A percentile compares a stretch with the other conserved stretches of the same genome.
Conservation (phyloP, 2,113 vertebrate genomes). For the Oryzias curvinotus region DNA sequence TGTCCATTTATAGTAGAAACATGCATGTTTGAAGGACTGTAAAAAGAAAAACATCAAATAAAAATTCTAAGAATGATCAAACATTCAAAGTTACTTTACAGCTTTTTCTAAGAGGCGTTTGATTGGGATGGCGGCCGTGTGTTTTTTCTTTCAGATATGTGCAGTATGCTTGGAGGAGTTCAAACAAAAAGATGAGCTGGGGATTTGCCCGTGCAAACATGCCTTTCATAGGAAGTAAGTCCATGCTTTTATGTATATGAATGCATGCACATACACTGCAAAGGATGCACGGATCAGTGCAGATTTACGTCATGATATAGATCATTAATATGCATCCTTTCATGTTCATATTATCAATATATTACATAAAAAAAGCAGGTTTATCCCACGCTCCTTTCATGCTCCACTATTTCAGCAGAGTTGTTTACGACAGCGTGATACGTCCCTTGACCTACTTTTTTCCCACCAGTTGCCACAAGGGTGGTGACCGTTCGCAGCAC, state of each 20-base stretch:
- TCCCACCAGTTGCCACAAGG: constrained; percentile 29
- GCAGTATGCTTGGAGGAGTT: constrained; percentile 99
- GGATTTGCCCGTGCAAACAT: constrained; percentile 98
- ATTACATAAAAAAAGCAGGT: not conserved
- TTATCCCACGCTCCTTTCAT: constrained; percentile 8
- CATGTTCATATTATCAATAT: not conserved
- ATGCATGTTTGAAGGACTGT: no score
- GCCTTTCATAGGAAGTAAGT: constrained; percentile 99
- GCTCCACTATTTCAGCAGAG: constrained; percentile 36
- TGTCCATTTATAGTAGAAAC: no score
- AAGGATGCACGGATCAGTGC: constrained; percentile 1
- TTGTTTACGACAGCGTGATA: constrained; percentile 62
- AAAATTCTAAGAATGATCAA: not conserved
- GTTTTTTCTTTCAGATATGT: constrained; percentile 84
- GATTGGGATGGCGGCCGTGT: not conserved
- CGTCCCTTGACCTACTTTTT: constrained; percentile 58
- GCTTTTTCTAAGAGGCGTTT: not conserved
- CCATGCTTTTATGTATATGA: not conserved
- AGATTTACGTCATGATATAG: constrained; percentile 9
- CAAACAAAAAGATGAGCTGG: constrained; percentile 97
- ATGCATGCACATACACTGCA: constrained; percentile 2
- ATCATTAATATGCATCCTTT: not conserved
- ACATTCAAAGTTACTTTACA: constrained; percentile 3
- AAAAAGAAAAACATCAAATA: no score
- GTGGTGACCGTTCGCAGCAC: constrained; percentile 24